A percentile compares a stretch with the other conserved stretches of the same genome.
These are phyloP conservation scores for Pluvianellus socialis DNA, from an alignment of 2,113 vertebrate species.

Conservation along the genomic window DNA sequence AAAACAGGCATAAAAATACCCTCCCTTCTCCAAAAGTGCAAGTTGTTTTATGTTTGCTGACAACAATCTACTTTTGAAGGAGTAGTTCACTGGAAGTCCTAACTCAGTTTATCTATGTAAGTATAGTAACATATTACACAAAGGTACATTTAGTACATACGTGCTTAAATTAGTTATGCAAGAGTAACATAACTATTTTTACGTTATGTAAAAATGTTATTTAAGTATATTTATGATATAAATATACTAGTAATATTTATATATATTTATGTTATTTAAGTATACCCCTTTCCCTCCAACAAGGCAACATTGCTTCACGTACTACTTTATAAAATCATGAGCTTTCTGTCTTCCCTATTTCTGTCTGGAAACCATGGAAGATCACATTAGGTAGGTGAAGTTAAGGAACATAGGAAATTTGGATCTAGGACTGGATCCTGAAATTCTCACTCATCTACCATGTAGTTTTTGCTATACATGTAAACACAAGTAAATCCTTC, in stretches of 20 bases:
- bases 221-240: too few species aligned
- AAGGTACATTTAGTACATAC: not conserved
- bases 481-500: not conserved
- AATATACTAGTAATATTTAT: too few species aligned
- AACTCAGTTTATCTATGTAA: not conserved
- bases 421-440: not conserved
- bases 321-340: not conserved
- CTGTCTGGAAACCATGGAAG: not conserved
- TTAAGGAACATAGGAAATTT: not conserved
- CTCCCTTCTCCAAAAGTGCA: not conserved
- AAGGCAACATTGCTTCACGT: fast-evolving
- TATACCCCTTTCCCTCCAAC: not conserved
- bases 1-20: not conserved
- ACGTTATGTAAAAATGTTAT: too few species aligned
- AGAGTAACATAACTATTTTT: not conserved
- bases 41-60: not conserved
- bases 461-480: not conserved
- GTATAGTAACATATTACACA: not conserved
- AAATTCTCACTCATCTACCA: not conserved
- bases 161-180: not conserved
- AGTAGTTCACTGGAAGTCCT: not conserved
- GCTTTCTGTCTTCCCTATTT: not conserved
- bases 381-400: not conserved
- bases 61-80: not conserved
- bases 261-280: too few species aligned